A percentile compares a stretch with the other conserved stretches of the same genome.
Evolutionary conservation across 2,888 invertebrate genomes (phyloP).

Genomic region (Zhuqinia jingwanae): DNA sequence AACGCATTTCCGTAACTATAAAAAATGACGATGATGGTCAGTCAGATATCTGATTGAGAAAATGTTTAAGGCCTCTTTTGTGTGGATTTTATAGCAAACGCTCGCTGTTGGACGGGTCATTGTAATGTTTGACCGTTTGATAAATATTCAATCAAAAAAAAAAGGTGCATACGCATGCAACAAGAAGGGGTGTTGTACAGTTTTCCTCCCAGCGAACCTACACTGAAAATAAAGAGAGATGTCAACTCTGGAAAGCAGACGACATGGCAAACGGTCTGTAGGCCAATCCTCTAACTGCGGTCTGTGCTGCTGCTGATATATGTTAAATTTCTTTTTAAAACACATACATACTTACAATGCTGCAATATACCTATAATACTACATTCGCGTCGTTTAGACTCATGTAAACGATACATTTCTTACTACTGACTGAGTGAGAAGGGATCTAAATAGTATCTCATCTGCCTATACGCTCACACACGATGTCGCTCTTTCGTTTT

Average conservation of each 20-base stretch:
- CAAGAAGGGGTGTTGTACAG: too few relatives aligned
- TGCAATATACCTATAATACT: not conserved
- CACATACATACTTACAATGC: not conserved
- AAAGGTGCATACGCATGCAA: too few relatives aligned
- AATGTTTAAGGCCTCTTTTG: too few relatives aligned
- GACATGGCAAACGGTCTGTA: conserved; percentile 5
- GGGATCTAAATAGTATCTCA: not conserved
- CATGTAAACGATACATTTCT: not conserved
- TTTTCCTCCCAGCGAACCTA: not conserved
- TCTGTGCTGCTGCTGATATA: not conserved
- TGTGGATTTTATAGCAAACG: too few relatives aligned
- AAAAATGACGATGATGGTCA: too few relatives aligned
- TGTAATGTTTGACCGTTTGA: too few relatives aligned
- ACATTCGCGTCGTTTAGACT: not conserved
- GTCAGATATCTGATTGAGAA: too few relatives aligned
- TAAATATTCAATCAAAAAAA: too few relatives aligned
- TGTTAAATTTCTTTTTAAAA: not conserved
- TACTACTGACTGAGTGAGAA: not conserved
- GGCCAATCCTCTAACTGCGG: not conserved
- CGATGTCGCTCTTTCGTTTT: conserved; percentile 6
- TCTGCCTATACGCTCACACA: not conserved
- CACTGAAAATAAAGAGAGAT: not conserved
- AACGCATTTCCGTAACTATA: not conserved
- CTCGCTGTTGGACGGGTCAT: too few relatives aligned
- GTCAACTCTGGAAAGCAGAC: conserved; percentile 11